A percentile compares a stretch with the other conserved stretches of the same genome.
Conservation (phyloP, 2,888 invertebrate species). For the Isoperla grammatica region DNA sequence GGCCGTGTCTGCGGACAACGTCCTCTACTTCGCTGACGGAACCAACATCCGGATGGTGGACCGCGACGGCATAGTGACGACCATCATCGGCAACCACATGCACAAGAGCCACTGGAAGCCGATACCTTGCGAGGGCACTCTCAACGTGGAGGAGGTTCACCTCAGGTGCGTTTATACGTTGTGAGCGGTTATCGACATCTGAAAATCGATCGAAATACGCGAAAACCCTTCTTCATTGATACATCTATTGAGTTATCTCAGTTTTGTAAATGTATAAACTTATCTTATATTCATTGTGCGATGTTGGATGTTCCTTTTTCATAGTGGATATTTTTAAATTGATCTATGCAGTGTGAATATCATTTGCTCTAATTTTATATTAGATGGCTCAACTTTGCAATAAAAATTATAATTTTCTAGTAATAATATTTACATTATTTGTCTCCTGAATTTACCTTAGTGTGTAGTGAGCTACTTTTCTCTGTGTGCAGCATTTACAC, state of each 20-base stretch:
- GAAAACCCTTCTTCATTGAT: no score
- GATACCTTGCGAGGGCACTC: conserved; percentile 84
- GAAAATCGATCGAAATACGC: neutral
- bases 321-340: no score
- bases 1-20: conserved; percentile 86
- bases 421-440: no score
- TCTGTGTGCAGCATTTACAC: no score
- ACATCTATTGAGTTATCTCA: neutral
- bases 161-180: neutral
- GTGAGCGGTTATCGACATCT: neutral
- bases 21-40: conserved; percentile 92
- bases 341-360: no score
- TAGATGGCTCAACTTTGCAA: no score
- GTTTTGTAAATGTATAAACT: conserved; percentile 2
- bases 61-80: conserved; percentile 85
- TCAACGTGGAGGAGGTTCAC: conserved; percentile 73
- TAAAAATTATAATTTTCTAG: no score
- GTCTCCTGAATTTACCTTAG: no score
- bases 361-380: no score
- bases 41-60: conserved; percentile 92
- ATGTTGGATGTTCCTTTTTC: no score
- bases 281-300: neutral
- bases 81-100: conserved; percentile 88
- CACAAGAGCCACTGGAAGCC: conserved; percentile 92
- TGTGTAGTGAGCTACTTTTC: no score